These are phyloP conservation scores for Hyles euphorbiae DNA, from an alignment of 1,140 invertebrate species.

Conservation along the genomic window DNA sequence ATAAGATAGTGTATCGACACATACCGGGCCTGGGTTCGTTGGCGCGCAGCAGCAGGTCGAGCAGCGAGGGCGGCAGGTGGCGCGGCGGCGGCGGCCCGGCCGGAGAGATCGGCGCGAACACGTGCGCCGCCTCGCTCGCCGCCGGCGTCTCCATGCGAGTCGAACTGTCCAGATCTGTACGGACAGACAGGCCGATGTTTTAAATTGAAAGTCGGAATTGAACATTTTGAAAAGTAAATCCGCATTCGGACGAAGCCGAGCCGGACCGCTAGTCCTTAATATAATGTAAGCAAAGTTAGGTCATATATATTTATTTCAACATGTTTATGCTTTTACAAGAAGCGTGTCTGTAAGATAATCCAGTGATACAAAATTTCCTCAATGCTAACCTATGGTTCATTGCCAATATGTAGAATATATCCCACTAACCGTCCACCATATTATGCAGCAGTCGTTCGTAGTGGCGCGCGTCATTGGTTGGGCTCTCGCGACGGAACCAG, in stretches of 20 bases:
- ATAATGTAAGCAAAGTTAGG: no score
- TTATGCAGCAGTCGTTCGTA: slow-evolving; percentile 74
- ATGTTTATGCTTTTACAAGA: no score
- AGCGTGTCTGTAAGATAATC: no score
- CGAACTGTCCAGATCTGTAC: slow-evolving; percentile 40
- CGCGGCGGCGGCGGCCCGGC: slow-evolving; percentile 40
- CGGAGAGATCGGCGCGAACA: slow-evolving; percentile 80
- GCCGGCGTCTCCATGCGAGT: background rate
- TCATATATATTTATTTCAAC: no score
- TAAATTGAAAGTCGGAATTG: no score
- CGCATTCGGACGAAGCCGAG: no score
- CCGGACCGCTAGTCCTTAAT: no score
- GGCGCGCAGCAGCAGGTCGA: slow-evolving; percentile 77
- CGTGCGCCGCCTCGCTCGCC: slow-evolving; percentile 31
- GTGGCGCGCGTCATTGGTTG: slow-evolving; percentile 53
- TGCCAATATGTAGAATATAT: background rate
- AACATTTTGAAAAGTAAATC: no score
- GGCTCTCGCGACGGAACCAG: slow-evolving; percentile 80
- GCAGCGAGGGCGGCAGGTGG: slow-evolving; percentile 41
- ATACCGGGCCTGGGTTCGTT: slow-evolving; percentile 41
- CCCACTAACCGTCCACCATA: slow-evolving; percentile 77
- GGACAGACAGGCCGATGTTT: slow-evolving; percentile 3
- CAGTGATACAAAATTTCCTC: background rate
- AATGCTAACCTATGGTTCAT: background rate
- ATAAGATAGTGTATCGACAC: slow-evolving; percentile 1